Evolutionary conservation across 2,888 invertebrate species (phyloP).

Genomic region (Pogonocherus hispidulus): DNA sequence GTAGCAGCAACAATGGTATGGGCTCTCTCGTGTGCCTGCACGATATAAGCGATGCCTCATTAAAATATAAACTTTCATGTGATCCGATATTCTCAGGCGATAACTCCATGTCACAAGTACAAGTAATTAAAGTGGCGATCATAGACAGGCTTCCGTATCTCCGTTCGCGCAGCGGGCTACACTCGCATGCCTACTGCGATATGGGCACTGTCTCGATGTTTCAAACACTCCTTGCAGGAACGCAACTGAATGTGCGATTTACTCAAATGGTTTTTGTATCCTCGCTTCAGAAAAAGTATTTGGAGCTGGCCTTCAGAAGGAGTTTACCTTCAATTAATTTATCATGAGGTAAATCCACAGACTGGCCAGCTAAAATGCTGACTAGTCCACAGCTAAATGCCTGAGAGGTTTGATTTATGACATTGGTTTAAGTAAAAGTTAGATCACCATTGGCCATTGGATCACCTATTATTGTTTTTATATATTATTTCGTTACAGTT

Average conservation of each 20-base stretch:
- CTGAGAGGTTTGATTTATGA: too few species aligned
- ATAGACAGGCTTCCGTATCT: constrained; percentile 48
- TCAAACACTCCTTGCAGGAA: background rate
- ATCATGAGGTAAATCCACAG: too few species aligned
- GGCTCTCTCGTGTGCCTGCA: constrained; percentile 1
- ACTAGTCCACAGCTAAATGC: too few species aligned
- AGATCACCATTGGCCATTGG: too few species aligned
- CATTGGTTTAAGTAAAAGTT: too few species aligned
- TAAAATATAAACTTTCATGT: constrained; percentile 60
- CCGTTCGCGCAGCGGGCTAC: background rate
- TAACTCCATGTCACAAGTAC: constrained; percentile 55
- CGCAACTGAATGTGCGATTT: background rate
- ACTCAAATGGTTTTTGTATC: too few species aligned
- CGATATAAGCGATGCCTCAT: constrained; percentile 51
- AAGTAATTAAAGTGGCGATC: constrained; percentile 55
- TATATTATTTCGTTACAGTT: too few species aligned
- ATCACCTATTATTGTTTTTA: too few species aligned
- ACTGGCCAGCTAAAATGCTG: too few species aligned
- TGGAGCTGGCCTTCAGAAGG: too few species aligned
- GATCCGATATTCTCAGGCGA: constrained; percentile 58
- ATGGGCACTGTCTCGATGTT: constrained; percentile 7
- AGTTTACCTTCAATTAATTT: too few species aligned
- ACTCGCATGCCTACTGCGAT: constrained; percentile 44
- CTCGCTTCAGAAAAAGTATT: too few species aligned
- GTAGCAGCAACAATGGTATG: constrained; percentile 22